These are phyloP conservation scores for Acronicta alni DNA, from an alignment of 2,888 invertebrate genomes.

Conservation along the genomic window DNA sequence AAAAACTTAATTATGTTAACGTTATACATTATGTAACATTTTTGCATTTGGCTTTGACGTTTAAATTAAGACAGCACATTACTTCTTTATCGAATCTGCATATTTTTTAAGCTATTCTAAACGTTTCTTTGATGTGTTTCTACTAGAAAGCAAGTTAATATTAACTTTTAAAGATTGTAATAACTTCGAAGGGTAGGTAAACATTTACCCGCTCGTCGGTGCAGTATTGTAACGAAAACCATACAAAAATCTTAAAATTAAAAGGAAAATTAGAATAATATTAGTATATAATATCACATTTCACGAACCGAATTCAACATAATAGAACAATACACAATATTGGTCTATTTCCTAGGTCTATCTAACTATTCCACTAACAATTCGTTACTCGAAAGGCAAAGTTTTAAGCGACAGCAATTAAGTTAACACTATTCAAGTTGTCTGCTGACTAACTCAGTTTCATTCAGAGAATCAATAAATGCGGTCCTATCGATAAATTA, in stretches of 20 bases:
- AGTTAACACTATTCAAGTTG: too few relatives aligned
- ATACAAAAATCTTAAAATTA: too few relatives aligned
- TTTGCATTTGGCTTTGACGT: slow-evolving; percentile 24
- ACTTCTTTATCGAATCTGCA: slow-evolving; percentile 2
- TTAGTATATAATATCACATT: too few relatives aligned
- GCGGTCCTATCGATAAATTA: background rate
- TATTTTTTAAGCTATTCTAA: background rate
- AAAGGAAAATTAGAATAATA: too few relatives aligned
- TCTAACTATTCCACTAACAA: too few relatives aligned
- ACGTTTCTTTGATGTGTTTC: background rate
- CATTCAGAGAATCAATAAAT: background rate
- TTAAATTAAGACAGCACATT: slow-evolving; percentile 16
- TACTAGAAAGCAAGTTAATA: background rate
- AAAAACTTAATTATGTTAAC: slow-evolving; percentile 14
- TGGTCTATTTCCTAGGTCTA: too few relatives aligned
- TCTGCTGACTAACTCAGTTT: too few relatives aligned
- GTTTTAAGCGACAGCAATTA: too few relatives aligned
- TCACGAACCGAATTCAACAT: too few relatives aligned
- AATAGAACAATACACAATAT: too few relatives aligned
- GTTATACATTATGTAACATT: slow-evolving; percentile 28
- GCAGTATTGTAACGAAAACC: too few relatives aligned
- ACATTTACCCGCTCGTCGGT: background rate
- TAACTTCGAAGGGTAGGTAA: background rate
- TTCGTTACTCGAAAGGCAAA: too few relatives aligned
- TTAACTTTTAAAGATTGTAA: background rate